Evolutionary conservation across 2,888 invertebrate genomes (phyloP).

Genomic region (Melipona bicolor): DNA sequence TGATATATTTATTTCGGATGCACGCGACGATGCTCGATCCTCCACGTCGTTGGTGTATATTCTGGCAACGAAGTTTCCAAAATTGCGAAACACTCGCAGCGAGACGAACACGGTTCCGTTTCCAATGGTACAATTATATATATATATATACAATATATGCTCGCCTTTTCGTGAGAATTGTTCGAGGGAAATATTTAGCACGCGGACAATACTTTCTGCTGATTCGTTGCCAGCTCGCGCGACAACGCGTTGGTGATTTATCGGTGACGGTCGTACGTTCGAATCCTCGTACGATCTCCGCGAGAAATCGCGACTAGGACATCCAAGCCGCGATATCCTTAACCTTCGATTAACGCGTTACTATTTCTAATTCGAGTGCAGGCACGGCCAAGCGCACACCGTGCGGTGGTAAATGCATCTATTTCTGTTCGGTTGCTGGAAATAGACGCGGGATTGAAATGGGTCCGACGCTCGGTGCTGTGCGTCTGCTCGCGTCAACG

Average conservation of each 20-base stretch:
- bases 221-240: constrained; percentile 45
- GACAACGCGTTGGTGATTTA: constrained; percentile 28
- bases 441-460: constrained; percentile 67
- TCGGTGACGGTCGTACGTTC: background rate
- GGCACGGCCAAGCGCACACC: constrained; percentile 44
- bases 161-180: constrained; percentile 21
- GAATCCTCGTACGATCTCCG: background rate
- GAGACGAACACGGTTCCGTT: constrained; percentile 7
- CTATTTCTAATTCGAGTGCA: constrained; percentile 44
- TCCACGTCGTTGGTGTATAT: background rate
- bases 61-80: constrained; percentile 48
- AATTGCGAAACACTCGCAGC: constrained; percentile 36
- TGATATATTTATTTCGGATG: background rate
- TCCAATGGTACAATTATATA: constrained; percentile 22
- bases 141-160: constrained; percentile 33
- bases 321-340: constrained; percentile 44
- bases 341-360: constrained; percentile 61
- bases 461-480: constrained; percentile 29
- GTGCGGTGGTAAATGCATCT: constrained; percentile 62
- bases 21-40: background rate
- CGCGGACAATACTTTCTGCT: constrained; percentile 35
- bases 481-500: constrained; percentile 12
- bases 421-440: constrained; percentile 68
- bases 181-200: constrained; percentile 45
- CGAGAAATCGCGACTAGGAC: background rate